These are phyloP conservation scores for Cryptosula pallasiana DNA, from an alignment of 2,888 invertebrate species.

Conservation along the genomic window DNA sequence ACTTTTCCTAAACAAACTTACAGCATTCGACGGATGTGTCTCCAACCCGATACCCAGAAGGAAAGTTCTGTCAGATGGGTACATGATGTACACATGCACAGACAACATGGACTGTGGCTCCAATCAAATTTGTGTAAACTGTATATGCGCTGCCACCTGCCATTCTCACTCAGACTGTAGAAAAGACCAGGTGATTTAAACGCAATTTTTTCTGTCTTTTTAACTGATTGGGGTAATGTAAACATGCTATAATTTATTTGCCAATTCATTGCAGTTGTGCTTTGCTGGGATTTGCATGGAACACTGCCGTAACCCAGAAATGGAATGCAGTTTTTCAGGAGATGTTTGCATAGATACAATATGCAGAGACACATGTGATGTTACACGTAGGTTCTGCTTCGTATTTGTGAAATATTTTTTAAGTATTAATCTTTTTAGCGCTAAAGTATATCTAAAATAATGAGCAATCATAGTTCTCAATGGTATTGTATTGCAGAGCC, in stretches of 20 bases:
- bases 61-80: background rate
- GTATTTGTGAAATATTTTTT: background rate
- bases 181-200: conserved; percentile 5
- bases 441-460: too few species aligned
- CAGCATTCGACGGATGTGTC: background rate
- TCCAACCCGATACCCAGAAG: background rate
- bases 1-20: too few species aligned
- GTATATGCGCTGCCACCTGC: conserved; percentile 7
- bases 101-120: background rate
- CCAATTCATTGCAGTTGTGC: background rate
- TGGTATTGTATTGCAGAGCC: background rate
- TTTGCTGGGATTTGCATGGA: conserved; percentile 13
- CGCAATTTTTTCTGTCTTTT: too few species aligned
- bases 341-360: background rate
- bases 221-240: background rate
- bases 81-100: background rate
- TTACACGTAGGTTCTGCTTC: background rate
- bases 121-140: conserved; percentile 8
- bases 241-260: too few species aligned
- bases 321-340: background rate
- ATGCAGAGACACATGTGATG: conserved; percentile 14
- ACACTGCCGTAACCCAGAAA: background rate
- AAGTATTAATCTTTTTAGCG: background rate
- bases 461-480: background rate
- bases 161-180: background rate